Percentiles rank a stretch among this genome's conserved stretches.
Conservation (phyloP, 2,113 vertebrate genomes). For the Athene noctua region DNA sequence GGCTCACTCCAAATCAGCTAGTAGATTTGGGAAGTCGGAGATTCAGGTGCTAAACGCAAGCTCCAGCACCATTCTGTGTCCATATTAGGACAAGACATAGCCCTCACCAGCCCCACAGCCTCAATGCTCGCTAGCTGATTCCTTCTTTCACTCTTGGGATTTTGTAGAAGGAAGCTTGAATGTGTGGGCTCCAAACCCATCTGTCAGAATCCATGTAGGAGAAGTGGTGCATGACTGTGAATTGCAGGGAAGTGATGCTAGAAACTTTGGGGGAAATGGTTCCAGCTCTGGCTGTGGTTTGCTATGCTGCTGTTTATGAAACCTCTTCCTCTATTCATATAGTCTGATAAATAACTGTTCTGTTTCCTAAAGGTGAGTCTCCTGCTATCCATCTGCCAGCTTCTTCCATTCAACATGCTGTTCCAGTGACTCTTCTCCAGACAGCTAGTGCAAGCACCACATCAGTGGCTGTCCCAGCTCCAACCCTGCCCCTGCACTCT, state of each 20-base stretch:
- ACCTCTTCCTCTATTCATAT: not conserved
- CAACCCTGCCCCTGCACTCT: constrained; percentile 42
- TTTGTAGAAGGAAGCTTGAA: not conserved
- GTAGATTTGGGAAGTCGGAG: not conserved
- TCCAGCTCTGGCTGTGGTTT: not conserved
- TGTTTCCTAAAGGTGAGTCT: constrained; percentile 69
- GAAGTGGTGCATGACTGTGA: not conserved
- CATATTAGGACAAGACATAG: not conserved
- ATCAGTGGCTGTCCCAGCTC: constrained; percentile 52
- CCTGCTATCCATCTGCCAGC: constrained; percentile 54
- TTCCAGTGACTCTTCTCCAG: constrained; percentile 73
- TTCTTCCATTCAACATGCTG: constrained; percentile 58
- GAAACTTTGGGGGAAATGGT: not conserved
- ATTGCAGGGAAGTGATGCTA: not conserved
- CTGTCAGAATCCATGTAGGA: not conserved
- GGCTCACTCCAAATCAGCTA: not conserved
- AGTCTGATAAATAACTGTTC: constrained; percentile 10
- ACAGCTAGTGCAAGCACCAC: constrained; percentile 56
- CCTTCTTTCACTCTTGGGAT: not conserved
- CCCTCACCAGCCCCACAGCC: not conserved
- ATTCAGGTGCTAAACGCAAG: not conserved
- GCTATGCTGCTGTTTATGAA: not conserved
- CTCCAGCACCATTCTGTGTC: not conserved
- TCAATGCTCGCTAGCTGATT: not conserved
- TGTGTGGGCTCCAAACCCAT: not conserved